phyloP scores from a whole-genome alignment of 1,140 invertebrate species.

The Frieseomelitta varia region DNA sequence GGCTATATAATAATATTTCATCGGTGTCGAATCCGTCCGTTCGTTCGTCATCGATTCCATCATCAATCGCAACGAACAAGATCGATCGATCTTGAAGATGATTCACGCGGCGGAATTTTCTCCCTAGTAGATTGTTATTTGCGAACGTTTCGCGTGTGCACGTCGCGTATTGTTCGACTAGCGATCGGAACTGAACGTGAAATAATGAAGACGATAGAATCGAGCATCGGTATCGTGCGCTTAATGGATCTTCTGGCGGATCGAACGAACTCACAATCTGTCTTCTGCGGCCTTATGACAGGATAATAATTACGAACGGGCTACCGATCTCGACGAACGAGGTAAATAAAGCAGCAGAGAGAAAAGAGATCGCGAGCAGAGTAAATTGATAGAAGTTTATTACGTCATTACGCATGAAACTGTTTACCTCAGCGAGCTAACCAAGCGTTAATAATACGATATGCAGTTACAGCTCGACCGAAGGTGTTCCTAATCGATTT shows the following conservation, averaged over 20 bases:
- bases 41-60: neutral
- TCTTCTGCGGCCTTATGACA: slow-evolving; percentile 21
- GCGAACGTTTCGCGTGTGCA: too few species aligned
- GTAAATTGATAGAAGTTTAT: slow-evolving; percentile 28
- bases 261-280: slow-evolving; percentile 24
- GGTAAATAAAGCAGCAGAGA: slow-evolving; percentile 15
- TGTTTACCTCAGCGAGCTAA: slow-evolving; percentile 18
- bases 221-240: neutral
- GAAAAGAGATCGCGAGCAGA: neutral
- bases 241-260: slow-evolving; percentile 1
- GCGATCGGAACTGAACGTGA: neutral
- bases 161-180: neutral
- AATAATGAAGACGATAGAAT: slow-evolving; percentile 16
- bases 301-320: slow-evolving; percentile 40
- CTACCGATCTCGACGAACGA: slow-evolving; percentile 19
- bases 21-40: too few species aligned
- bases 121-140: neutral
- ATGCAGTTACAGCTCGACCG: neutral
- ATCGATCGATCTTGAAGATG: neutral
- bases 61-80: neutral
- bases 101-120: neutral
- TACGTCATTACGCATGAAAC: slow-evolving; percentile 27
- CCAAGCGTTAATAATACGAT: slow-evolving; percentile 35
- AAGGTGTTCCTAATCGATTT: slow-evolving; percentile 14
- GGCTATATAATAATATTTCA: neutral